phyloP scores from a whole-genome alignment of 2,797 vertebrate species.

The Mus caroli region DNA sequence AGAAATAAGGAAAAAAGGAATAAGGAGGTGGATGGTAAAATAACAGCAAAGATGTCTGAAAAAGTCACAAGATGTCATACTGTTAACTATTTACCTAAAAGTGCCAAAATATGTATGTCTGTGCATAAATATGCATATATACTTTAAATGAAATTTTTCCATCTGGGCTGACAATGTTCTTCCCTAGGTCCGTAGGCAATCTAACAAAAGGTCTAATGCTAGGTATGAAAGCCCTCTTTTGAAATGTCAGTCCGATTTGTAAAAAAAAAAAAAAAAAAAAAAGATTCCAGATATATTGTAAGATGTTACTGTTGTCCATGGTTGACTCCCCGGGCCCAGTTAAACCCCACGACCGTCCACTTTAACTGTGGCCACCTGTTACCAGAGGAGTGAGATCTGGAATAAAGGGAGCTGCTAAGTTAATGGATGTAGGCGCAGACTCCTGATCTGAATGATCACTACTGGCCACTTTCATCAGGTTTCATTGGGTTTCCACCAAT shows the following conservation, averaged over 20 bases:
- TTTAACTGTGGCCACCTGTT: conserved; percentile 13
- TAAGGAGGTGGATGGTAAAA: background rate
- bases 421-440: conserved; percentile 55
- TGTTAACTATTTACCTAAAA: background rate
- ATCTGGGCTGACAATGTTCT: background rate
- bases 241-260: background rate
- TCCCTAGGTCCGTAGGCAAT: background rate
- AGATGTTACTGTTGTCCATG: no score
- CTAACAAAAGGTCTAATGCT: background rate
- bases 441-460: background rate
- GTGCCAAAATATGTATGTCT: background rate
- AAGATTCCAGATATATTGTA: background rate
- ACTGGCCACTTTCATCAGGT: background rate
- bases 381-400: background rate
- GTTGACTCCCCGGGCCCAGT: no score
- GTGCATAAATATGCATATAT: background rate
- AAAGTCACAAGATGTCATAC: background rate
- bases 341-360: background rate
- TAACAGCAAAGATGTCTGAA: background rate
- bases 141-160: background rate
- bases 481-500: background rate
- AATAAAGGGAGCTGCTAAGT: background rate
- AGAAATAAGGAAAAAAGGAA: background rate
- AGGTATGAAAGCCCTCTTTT: background rate
- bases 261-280: no score